Percentiles rank a stretch among this genome's conserved stretches.
phyloP scores from a whole-genome alignment of 2,888 invertebrate species.

The Oxystoma pomonae region DNA sequence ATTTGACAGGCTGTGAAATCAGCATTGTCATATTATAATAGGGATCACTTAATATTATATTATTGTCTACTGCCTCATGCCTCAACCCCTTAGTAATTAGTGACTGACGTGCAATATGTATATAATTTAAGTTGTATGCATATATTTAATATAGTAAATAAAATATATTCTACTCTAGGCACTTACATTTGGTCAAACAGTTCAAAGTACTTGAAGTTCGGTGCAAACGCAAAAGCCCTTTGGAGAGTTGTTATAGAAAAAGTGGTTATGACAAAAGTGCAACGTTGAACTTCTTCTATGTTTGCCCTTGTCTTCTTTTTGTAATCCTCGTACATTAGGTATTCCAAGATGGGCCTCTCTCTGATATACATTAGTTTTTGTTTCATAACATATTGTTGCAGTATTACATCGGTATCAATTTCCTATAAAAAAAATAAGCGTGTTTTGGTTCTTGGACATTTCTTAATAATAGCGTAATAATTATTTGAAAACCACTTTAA shows the following conservation, averaged over 20 bases:
- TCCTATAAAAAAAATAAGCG: background rate
- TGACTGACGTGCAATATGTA: too few relatives aligned
- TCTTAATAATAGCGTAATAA: too few relatives aligned
- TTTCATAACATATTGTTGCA: slow-evolving; percentile 39
- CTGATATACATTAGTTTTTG: slow-evolving; percentile 59
- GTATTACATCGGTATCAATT: background rate
- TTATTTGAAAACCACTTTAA: too few relatives aligned
- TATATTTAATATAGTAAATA: too few relatives aligned
- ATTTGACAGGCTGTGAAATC: too few relatives aligned
- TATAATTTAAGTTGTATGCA: too few relatives aligned
- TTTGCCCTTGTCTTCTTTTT: slow-evolving; percentile 54
- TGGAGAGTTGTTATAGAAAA: slow-evolving; percentile 61
- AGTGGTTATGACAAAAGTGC: slow-evolving; percentile 73
- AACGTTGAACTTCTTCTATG: slow-evolving; percentile 57
- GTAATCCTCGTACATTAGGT: slow-evolving; percentile 69
- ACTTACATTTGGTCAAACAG: slow-evolving; percentile 70
- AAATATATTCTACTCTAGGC: too few relatives aligned
- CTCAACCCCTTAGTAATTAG: too few relatives aligned
- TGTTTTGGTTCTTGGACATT: too few relatives aligned
- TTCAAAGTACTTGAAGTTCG: slow-evolving; percentile 54
- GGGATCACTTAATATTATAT: too few relatives aligned
- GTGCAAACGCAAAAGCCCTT: slow-evolving; percentile 70
- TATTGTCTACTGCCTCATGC: too few relatives aligned
- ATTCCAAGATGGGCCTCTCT: slow-evolving; percentile 66
- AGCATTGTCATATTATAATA: too few relatives aligned